phyloP scores from a whole-genome alignment of 2,113 vertebrate genomes.

The Opisthocomus hoazin region DNA sequence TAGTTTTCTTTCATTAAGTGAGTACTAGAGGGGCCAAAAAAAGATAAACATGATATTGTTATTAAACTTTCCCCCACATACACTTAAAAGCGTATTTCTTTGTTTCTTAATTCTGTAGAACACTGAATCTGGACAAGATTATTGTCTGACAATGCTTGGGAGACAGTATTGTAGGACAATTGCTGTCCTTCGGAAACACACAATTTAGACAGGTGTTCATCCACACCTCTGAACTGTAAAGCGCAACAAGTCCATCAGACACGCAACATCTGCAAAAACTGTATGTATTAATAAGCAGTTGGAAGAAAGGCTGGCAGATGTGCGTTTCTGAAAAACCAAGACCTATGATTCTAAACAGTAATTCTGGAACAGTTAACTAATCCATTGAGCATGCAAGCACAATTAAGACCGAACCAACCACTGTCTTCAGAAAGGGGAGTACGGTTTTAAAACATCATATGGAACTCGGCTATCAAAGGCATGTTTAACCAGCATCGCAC shows the following conservation, averaged over 20 bases:
- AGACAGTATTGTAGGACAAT: not conserved
- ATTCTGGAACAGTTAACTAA: not conserved
- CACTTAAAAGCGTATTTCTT: not conserved
- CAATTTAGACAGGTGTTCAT: not conserved
- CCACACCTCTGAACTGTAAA: not conserved
- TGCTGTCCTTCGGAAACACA: not conserved
- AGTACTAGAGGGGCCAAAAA: conserved; percentile 71
- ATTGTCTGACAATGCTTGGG: not conserved
- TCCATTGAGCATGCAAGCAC: not conserved
- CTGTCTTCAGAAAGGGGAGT: not conserved
- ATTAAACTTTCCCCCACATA: not conserved
- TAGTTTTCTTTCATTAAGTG: conserved; percentile 84
- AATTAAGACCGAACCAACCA: not conserved
- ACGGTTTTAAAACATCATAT: not conserved
- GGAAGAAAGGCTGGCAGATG: not conserved
- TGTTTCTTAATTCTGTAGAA: not conserved
- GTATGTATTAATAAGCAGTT: not conserved
- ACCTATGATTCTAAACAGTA: not conserved
- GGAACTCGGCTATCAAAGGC: not conserved
- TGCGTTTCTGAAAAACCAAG: not conserved
- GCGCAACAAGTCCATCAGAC: not conserved
- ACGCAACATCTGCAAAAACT: not conserved
- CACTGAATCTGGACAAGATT: not conserved
- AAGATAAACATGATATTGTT: not conserved
- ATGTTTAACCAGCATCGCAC: not conserved